phyloP scores from a whole-genome alignment of 64 coral and sea anemone genomes.

The Cladopsammia gracilis region DNA sequence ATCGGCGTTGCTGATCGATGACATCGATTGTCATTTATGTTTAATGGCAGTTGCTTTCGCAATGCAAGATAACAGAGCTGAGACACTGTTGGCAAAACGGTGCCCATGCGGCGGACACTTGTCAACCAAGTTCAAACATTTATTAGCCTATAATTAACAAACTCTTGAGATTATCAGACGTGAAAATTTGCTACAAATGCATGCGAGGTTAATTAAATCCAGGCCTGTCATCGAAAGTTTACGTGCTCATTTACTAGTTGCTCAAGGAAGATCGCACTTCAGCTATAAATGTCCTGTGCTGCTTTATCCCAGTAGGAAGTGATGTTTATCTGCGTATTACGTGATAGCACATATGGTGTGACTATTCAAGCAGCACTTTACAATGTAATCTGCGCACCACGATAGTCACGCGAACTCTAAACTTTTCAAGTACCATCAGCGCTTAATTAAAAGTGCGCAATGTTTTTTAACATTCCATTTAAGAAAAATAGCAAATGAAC shows the following conservation, averaged over 20 bases:
- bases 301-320: constrained; percentile 7
- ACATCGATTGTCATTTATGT: neutral
- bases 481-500: neutral
- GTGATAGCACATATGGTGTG: neutral
- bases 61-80: too few relatives aligned
- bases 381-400: neutral
- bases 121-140: constrained; percentile 7
- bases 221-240: neutral
- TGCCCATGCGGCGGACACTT: constrained; percentile 4
- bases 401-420: neutral
- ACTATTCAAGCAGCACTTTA: too few relatives aligned
- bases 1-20: neutral
- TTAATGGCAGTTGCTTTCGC: neutral
- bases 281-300: neutral
- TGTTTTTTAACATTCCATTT: neutral
- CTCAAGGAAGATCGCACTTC: neutral
- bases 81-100: neutral
- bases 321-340: neutral
- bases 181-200: neutral
- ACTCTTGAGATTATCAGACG: neutral
- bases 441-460: too few relatives aligned
- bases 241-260: neutral
- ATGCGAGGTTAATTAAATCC: neutral
- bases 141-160: neutral
- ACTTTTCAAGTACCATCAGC: too few relatives aligned